Evolutionary conservation across 2,797 vertebrate genomes (phyloP), one percentile per base, ranked within the genome.

Genomic region (Xiphophorus birchmanni): DNA sequence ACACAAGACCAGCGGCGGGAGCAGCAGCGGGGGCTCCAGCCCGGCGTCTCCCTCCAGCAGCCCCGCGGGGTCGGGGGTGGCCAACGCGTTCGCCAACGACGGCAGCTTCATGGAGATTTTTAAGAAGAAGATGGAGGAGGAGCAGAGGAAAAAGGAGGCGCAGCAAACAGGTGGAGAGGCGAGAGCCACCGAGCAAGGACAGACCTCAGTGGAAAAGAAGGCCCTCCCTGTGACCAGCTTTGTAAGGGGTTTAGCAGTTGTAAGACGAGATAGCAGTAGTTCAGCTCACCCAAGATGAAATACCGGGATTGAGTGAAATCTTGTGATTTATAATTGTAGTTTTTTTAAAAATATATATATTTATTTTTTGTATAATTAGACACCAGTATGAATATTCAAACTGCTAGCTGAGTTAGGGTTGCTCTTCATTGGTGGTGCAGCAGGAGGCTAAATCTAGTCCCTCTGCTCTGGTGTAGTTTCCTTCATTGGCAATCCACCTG

Each of bases 51-150:
- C 93, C 3, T 84, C 90, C 37, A 32, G 88, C 75, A 94, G 93
- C 80, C 86, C 92, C 8, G 7, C 82, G 60, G 8, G 2, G 50
- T 69, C 93, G 5, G 88, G 84, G 0, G 88, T 82, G 0, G 95
- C 96, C 32, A 99, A 99, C 91, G 95, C 89, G 26, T 99, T 98
- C 93, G 98, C 98, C 18, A 99, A 99, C 93, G 98, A 99, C 81
- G 98, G 98, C 86, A 98, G 97, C 95, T 99, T 99, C 94, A 95
- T 99, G 96, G 98, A 98, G 95, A 96, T 99, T 81, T 99, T 99
- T 95, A 99, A 99, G 95, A 97, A 97, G 93, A 97, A 97, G 92
- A 99, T 91, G 97, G 97, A 98, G 87, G 97, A 95, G 86, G 97
- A 95, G 82, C 94, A 96, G 91, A 93, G 84, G 88, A 96, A 94